These are phyloP conservation scores for Scyliorhinus canicula DNA, from an alignment of 2,797 vertebrate species.

Conservation along the genomic window DNA sequence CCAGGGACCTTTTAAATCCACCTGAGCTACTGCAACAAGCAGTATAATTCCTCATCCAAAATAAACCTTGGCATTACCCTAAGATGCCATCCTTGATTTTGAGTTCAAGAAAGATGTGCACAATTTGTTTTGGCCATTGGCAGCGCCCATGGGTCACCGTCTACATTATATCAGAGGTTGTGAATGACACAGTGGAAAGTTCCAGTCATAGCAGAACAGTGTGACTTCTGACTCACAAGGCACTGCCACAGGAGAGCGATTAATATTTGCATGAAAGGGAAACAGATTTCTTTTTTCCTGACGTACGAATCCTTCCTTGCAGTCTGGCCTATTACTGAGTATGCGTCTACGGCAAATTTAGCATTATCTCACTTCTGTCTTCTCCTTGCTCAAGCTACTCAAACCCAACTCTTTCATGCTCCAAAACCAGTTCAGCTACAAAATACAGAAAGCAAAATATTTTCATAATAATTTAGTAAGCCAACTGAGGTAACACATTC, in stretches of 20 bases:
- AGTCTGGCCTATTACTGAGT: not conserved
- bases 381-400: slow-evolving; percentile 50
- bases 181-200: not conserved
- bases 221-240: not conserved
- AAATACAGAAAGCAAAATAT: slow-evolving; percentile 98
- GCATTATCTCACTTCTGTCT: not conserved
- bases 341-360: not conserved
- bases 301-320: not conserved
- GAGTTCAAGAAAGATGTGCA: not conserved
- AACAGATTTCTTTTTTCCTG: not conserved
- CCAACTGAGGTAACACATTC: slow-evolving; percentile 96
- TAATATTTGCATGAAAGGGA: not conserved
- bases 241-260: not conserved
- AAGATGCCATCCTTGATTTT: not conserved
- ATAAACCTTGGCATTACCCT: not conserved
- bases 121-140: not conserved
- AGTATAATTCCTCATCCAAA: not conserved
- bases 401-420: slow-evolving; percentile 68
- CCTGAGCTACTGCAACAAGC: not conserved
- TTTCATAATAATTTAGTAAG: slow-evolving; percentile 90
- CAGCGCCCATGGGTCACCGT: not conserved
- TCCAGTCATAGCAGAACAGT: not conserved
- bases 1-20: not conserved
- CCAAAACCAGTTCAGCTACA: slow-evolving; percentile 73
- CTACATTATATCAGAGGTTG: not conserved